Evolutionary conservation across 2,797 vertebrate genomes (phyloP), one percentile per base, ranked within the genome.

Genomic region (Myotis pilosus): DNA sequence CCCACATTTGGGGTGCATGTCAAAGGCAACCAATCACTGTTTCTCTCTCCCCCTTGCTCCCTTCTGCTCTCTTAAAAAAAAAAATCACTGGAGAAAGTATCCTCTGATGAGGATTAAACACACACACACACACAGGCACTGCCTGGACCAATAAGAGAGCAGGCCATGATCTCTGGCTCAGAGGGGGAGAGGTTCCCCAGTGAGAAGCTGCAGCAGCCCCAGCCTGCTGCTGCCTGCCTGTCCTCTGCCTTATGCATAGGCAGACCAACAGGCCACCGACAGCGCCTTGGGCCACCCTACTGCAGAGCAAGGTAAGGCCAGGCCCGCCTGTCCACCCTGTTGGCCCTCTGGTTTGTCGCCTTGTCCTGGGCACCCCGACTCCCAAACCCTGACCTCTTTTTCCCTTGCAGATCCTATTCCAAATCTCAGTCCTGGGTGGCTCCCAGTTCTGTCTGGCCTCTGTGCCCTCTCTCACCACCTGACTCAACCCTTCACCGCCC

Each of bases 161-260:
- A 99, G 92, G 99, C 98, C 84, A 98, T 99, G 97, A 99, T 99
- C 97, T 99, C 99, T 98, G 99, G 96, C 95, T 99, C 98, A 1
- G 99, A 99, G 95, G 99, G 98, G 78, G 41, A 41, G 23, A 5
- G 98, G 97, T 99, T 99, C 98, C 99, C 98, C 53, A 98, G 98
- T 95, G 99, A 98, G 99, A 99, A 97, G 47, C 99, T 98, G 98
- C 9, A 22, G 9, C 47, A 5, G 30, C 71, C 98, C 98, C 75
- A 99, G 98, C 95, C 99, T 74, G 51, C 76, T 69, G 64, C 88
- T 83, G 99, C 47, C 9, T 49, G 30, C 41, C 98, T 98, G 16
- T 98, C 98, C 33, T 99, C 98, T 99, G 99, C 96, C 99, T 98
- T 94, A 99, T 98, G 89, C 98, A 96, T 99, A 99, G 92, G 98